Conservation (phyloP, 2,113 vertebrate species). For the Malurus melanocephalus region DNA sequence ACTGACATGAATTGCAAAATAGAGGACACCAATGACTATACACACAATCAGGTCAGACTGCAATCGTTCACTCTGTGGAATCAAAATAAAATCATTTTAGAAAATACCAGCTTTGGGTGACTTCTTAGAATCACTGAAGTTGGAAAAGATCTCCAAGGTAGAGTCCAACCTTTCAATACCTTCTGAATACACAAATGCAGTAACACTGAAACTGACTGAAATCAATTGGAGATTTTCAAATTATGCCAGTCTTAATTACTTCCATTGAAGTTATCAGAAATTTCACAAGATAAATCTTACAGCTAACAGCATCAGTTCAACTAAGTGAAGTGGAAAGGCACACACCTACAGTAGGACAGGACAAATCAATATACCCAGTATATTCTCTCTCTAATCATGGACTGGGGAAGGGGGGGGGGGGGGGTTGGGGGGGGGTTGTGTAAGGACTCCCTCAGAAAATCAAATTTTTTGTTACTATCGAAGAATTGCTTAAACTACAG, state of each 20-base stretch:
- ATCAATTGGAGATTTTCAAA: not conserved
- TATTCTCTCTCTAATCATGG: not conserved
- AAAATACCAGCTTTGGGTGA: not conserved
- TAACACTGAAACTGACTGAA: not conserved
- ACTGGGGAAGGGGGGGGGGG: rapidly evolving
- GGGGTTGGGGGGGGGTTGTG: no score
- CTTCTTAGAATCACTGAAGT: not conserved
- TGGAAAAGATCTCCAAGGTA: not conserved
- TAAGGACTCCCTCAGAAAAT: not conserved
- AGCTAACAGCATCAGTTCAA: not conserved
- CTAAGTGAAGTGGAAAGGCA: not conserved
- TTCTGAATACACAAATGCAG: not conserved
- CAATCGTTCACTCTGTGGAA: slow-evolving; percentile 86
- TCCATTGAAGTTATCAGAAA: not conserved
- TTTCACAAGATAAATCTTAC: not conserved
- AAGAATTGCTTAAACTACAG: not conserved
- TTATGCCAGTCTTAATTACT: not conserved
- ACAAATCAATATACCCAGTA: not conserved
- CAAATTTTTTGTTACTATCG: not conserved
- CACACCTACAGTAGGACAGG: rapidly evolving
- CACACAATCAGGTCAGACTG: slow-evolving; percentile 96
- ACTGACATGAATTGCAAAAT: slow-evolving; percentile 98
- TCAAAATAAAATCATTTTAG: not conserved
- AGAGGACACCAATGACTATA: slow-evolving; percentile 90
- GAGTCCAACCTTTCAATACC: not conserved